Conservation (phyloP, 2,113 vertebrate genomes). For the Thalassoma bifasciatum region DNA sequence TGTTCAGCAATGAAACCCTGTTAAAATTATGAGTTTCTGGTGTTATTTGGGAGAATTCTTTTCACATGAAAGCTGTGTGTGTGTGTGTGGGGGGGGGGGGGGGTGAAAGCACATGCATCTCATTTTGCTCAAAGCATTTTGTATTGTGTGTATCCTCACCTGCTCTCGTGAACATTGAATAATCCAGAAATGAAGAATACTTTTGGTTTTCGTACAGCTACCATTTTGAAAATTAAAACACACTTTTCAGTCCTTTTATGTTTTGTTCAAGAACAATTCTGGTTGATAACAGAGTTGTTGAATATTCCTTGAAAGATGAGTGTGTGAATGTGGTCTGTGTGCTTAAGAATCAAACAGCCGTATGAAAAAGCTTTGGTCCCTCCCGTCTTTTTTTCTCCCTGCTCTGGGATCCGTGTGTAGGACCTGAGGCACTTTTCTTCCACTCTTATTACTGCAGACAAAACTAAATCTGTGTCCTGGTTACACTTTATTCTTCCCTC, state of each 20-base stretch:
- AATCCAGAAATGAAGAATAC: background rate
- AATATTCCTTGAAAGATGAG: background rate
- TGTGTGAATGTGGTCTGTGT: background rate
- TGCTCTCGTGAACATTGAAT: background rate
- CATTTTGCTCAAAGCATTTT: too few relatives aligned
- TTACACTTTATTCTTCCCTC: background rate
- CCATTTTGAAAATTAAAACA: background rate
- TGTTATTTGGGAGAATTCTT: background rate
- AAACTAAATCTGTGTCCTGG: background rate
- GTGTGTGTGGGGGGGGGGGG: too few relatives aligned
- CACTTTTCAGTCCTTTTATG: background rate
- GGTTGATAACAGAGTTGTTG: background rate
- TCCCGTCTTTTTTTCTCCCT: fast-evolving
- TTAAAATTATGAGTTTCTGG: background rate
- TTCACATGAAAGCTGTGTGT: too few relatives aligned
- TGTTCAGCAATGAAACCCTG: background rate
- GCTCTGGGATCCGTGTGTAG: background rate
- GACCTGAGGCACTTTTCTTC: background rate
- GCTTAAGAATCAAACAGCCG: background rate
- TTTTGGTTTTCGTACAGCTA: background rate
- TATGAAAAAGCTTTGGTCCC: background rate
- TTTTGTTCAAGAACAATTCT: background rate
- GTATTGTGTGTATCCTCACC: background rate
- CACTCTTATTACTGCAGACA: background rate
- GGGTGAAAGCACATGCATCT: too few relatives aligned